phyloP scores from a whole-genome alignment of 2,797 vertebrate genomes.

The Anabas testudineus region DNA sequence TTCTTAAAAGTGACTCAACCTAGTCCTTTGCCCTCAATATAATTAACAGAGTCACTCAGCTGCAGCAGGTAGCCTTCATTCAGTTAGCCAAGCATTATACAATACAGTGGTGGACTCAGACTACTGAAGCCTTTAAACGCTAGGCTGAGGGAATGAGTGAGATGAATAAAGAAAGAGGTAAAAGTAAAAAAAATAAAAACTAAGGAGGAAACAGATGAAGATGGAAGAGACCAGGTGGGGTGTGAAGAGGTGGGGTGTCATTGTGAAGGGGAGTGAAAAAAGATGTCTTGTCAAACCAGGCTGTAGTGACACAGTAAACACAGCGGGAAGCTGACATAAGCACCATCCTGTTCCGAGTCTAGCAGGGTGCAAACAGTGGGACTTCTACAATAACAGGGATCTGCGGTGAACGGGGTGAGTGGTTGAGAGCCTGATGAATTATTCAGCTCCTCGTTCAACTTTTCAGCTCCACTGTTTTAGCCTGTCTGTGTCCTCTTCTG shows the following conservation, averaged over 20 bases:
- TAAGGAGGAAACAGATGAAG: not conserved
- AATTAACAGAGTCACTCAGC: slow-evolving; percentile 32
- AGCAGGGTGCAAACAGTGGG: slow-evolving; percentile 27
- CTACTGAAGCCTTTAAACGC: not conserved
- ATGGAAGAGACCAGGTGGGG: not conserved
- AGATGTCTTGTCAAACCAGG: slow-evolving; percentile 32
- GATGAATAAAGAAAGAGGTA: not conserved
- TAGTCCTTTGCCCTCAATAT: slow-evolving; percentile 1
- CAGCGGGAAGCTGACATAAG: slow-evolving; percentile 39
- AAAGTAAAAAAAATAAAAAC: too few species aligned
- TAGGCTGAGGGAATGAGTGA: not conserved
- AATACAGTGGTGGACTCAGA: not conserved
- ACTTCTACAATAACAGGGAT: slow-evolving; percentile 15
- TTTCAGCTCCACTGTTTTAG: slow-evolving; percentile 27
- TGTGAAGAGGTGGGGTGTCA: not conserved
- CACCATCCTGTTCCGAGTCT: slow-evolving; percentile 23
- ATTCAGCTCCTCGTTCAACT: slow-evolving; percentile 49
- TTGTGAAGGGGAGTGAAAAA: not conserved
- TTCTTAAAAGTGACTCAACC: slow-evolving; percentile 3
- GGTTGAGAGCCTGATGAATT: slow-evolving; percentile 54
- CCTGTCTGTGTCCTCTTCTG: slow-evolving; percentile 18
- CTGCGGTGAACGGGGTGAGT: not conserved
- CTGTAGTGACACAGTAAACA: slow-evolving; percentile 27
- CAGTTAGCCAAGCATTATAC: slow-evolving; percentile 13
- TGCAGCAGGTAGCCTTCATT: slow-evolving; percentile 29